Percentiles rank a stretch among this genome's conserved stretches.
Conservation (phyloP, 1,140 invertebrate species). For the Drosophila pandora region DNA sequence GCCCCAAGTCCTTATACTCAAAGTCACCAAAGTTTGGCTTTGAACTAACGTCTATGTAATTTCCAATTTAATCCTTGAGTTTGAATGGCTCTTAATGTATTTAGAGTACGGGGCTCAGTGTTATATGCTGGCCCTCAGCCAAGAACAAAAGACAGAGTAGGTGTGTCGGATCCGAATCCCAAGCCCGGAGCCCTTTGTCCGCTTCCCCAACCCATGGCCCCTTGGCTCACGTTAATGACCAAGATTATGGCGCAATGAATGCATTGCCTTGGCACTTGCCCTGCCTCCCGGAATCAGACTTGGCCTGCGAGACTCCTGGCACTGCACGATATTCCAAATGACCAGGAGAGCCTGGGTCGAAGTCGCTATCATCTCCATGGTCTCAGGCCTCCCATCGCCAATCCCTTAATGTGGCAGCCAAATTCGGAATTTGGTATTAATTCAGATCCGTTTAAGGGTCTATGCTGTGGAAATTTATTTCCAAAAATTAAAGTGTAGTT, state of each 20-base stretch:
- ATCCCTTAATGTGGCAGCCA: constrained; percentile 44
- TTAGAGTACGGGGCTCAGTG: constrained; percentile 50
- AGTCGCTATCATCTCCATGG: background rate
- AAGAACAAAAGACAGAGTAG: constrained; percentile 57
- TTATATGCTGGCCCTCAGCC: constrained; percentile 56
- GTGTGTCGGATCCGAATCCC: constrained; percentile 20
- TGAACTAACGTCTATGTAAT: constrained; percentile 74
- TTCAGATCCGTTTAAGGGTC: constrained; percentile 57
- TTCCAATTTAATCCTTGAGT: constrained; percentile 82
- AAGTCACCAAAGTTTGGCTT: constrained; percentile 68
- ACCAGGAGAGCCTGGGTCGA: constrained; percentile 21
- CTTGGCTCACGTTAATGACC: constrained; percentile 69
- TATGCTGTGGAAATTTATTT: background rate
- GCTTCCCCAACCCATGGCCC: background rate
- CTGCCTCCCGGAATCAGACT: constrained; percentile 23
- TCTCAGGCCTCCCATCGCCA: constrained; percentile 15
- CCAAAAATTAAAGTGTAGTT: background rate
- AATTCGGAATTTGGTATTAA: constrained; percentile 66
- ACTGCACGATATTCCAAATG: constrained; percentile 48
- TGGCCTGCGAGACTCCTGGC: constrained; percentile 16
- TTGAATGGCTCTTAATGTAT: constrained; percentile 77
- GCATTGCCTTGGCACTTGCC: constrained; percentile 62
- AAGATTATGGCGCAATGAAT: constrained; percentile 80
- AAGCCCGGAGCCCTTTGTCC: background rate
- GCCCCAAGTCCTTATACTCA: background rate